Evolutionary conservation across 2,888 invertebrate species (phyloP).

Genomic region (Drosophila anceps): DNA sequence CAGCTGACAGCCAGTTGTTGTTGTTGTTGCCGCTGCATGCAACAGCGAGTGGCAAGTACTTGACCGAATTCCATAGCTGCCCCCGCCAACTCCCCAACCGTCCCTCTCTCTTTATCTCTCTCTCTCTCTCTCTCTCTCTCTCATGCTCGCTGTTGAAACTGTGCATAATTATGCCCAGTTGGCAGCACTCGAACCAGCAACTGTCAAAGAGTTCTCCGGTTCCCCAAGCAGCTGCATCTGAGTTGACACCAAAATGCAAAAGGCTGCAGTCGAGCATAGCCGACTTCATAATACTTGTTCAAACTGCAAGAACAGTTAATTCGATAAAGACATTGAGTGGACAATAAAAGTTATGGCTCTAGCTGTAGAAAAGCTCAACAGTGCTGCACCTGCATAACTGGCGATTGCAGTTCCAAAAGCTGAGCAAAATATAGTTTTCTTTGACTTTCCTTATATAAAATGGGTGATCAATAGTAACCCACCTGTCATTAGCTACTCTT

Average conservation of each 20-base stretch:
- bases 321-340: not conserved
- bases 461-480: too few relatives aligned
- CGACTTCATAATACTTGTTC: not conserved
- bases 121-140: not conserved
- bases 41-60: constrained; percentile 68
- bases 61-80: constrained; percentile 74
- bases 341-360: not conserved
- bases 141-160: not conserved
- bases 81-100: not conserved
- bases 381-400: not conserved
- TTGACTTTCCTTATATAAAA: too few relatives aligned
- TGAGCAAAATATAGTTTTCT: not conserved
- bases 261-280: not conserved
- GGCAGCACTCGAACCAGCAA: constrained; percentile 41
- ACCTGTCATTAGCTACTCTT: too few relatives aligned
- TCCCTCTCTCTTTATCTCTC: not conserved
- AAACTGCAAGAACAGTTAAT: not conserved
- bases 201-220: constrained; percentile 54
- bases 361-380: not conserved
- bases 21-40: constrained; percentile 42
- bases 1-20: constrained; percentile 49
- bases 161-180: constrained; percentile 72
- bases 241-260: constrained; percentile 48
- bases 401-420: not conserved
- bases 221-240: constrained; percentile 45